phyloP scores from a whole-genome alignment of 2,888 invertebrate species.

The Clitarchus hookeri region DNA sequence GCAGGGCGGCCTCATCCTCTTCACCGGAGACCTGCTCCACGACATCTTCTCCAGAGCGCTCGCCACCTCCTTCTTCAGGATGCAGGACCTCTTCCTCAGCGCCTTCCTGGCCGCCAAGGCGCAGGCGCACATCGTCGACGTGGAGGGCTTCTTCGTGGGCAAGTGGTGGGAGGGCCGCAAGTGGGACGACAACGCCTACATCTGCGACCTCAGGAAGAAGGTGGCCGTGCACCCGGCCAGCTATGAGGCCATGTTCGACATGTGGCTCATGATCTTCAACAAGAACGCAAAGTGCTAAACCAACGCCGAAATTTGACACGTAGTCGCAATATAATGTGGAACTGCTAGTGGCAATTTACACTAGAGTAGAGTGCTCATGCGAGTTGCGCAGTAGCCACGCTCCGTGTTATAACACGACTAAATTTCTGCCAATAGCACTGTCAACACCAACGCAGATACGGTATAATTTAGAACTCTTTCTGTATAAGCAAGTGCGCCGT shows the following conservation, averaged over 20 bases:
- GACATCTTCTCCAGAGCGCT: conserved; percentile 72
- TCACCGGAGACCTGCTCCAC: conserved; percentile 73
- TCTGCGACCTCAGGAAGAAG: background rate
- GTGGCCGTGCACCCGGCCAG: background rate
- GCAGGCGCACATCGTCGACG: background rate
- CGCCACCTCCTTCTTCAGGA: conserved; percentile 73
- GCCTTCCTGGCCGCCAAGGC: conserved; percentile 76
- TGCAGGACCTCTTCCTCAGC: conserved; percentile 91
- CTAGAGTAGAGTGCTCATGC: no score
- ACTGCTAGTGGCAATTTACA: no score
- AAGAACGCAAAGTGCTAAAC: background rate
- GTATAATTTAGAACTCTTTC: no score
- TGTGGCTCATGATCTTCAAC: background rate
- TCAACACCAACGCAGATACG: no score
- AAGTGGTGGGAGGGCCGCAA: background rate
- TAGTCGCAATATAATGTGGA: no score
- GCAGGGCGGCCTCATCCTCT: conserved; percentile 90
- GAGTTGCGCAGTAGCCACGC: no score
- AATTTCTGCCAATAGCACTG: no score
- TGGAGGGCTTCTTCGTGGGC: background rate
- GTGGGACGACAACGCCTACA: background rate
- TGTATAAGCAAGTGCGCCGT: no score
- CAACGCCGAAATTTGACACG: no score
- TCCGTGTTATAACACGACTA: no score
- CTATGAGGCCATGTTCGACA: background rate